These are phyloP conservation scores for Solen grandis DNA, from an alignment of 1,140 invertebrate genomes.

Conservation along the genomic window DNA sequence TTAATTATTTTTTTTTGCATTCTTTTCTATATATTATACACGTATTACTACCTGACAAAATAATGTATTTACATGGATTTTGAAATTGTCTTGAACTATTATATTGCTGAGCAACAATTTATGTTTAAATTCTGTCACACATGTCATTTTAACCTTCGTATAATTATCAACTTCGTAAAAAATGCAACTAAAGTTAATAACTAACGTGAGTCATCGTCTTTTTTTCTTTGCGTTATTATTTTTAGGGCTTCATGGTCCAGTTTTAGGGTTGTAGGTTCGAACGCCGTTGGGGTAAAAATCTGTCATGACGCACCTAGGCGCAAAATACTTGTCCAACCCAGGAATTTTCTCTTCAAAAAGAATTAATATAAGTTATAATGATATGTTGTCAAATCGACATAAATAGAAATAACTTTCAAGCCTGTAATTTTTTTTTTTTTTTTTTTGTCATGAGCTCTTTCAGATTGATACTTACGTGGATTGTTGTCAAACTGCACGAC, in stretches of 20 bases:
- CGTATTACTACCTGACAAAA: constrained; percentile 5
- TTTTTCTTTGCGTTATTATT: too few relatives aligned
- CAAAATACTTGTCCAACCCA: not conserved
- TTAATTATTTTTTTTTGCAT: not conserved
- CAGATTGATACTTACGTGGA: not conserved
- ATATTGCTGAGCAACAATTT: not conserved
- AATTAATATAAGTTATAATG: too few relatives aligned
- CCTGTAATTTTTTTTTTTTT: not conserved
- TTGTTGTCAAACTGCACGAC: not conserved
- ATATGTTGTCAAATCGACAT: too few relatives aligned
- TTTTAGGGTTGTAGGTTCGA: too few relatives aligned
- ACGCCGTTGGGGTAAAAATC: too few relatives aligned
- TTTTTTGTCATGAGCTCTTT: not conserved
- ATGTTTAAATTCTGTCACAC: not conserved
- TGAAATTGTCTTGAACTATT: not conserved
- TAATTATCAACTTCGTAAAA: too few relatives aligned
- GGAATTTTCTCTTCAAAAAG: not conserved
- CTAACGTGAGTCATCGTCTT: too few relatives aligned
- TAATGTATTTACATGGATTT: not conserved
- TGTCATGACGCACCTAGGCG: too few relatives aligned
- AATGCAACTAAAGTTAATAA: too few relatives aligned
- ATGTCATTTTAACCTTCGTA: too few relatives aligned
- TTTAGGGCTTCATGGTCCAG: too few relatives aligned
- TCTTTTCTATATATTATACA: not conserved
- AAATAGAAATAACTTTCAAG: not conserved